phyloP scores from a whole-genome alignment of 2,888 invertebrate species.

The Mechanitis mazaeus region DNA sequence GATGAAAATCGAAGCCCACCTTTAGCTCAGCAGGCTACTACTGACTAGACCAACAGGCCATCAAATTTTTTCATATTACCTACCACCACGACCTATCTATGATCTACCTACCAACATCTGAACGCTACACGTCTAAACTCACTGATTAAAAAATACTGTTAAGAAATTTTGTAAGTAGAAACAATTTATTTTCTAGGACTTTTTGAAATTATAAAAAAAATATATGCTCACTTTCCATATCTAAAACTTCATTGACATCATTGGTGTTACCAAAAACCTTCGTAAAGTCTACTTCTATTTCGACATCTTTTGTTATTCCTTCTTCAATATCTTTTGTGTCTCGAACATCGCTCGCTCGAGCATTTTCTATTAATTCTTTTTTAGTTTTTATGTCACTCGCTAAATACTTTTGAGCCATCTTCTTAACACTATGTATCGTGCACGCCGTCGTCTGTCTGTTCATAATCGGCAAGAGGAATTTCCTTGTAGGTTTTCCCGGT shows the following conservation, averaged over 20 bases:
- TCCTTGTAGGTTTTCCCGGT: conserved; percentile 36
- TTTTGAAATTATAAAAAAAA: conserved; percentile 2
- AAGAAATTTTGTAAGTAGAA: conserved; percentile 24
- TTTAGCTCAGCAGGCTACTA: too few species aligned
- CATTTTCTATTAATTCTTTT: neutral
- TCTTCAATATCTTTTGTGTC: conserved; percentile 11
- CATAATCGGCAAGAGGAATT: conserved; percentile 46
- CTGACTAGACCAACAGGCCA: too few species aligned
- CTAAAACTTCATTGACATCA: conserved; percentile 58
- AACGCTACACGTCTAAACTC: too few species aligned
- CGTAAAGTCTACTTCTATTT: conserved; percentile 38
- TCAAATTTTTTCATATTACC: too few species aligned
- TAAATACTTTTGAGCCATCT: conserved; percentile 40
- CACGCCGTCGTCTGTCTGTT: conserved; percentile 35
- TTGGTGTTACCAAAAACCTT: conserved; percentile 59
- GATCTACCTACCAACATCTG: too few species aligned
- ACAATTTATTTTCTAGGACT: neutral
- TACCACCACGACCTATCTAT: too few species aligned
- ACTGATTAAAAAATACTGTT: too few species aligned
- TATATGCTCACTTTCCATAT: conserved; percentile 55
- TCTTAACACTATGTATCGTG: conserved; percentile 32
- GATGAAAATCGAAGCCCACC: too few species aligned
- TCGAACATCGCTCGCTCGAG: neutral
- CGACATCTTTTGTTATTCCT: conserved; percentile 11
- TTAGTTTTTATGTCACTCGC: conserved; percentile 19